Percentiles rank a stretch among this genome's conserved stretches.
These are phyloP conservation scores for Epizoanthus stellaris DNA, from an alignment of 92 coral and sea anemone genomes.

Conservation along the genomic window DNA sequence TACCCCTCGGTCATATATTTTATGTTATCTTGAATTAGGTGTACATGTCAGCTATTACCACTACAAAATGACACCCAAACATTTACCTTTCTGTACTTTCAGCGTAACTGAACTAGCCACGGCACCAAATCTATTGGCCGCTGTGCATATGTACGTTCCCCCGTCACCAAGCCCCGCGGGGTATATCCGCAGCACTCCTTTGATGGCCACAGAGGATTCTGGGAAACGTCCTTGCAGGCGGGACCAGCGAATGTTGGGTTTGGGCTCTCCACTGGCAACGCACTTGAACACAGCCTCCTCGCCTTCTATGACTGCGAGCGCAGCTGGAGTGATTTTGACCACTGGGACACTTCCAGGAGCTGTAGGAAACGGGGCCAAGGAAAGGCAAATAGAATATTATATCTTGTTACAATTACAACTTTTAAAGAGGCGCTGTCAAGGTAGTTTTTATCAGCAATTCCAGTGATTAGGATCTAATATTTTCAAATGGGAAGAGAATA, in stretches of 20 bases:
- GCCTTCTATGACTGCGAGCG: conserved; percentile 79
- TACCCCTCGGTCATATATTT: too few species aligned
- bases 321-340: conserved; percentile 64
- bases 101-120: conserved; percentile 66
- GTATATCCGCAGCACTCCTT: conserved; percentile 72
- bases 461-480: too few species aligned
- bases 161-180: conserved; percentile 69
- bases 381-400: not conserved
- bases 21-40: too few species aligned
- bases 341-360: conserved; percentile 90
- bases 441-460: too few species aligned
- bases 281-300: conserved; percentile 83
- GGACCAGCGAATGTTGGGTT: conserved; percentile 78
- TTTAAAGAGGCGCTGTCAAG: too few species aligned
- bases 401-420: not conserved
- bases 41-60: too few species aligned
- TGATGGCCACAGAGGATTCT: conserved; percentile 61
- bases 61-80: not conserved
- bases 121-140: conserved; percentile 86
- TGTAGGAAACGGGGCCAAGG: not conserved
- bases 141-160: conserved; percentile 86
- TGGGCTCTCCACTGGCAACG: conserved; percentile 79
- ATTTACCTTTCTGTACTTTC: conserved; percentile 82
- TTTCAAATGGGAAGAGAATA: too few species aligned
- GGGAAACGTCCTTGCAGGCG: conserved; percentile 76